These are phyloP conservation scores for Cotesia vestalis DNA, from an alignment of 1,140 invertebrate genomes.

Conservation along the genomic window DNA sequence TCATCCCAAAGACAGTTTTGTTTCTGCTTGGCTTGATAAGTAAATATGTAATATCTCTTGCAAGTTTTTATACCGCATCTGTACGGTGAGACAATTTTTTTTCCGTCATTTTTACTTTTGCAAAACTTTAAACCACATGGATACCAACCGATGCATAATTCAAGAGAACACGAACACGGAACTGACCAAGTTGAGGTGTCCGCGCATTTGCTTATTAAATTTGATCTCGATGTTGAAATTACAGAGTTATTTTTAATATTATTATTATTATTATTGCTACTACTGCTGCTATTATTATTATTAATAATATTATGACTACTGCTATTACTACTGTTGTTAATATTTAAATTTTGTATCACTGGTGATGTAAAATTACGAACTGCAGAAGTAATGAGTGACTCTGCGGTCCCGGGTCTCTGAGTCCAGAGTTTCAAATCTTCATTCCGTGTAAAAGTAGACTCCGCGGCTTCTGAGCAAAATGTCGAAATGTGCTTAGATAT, in stretches of 20 bases:
- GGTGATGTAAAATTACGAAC: slow-evolving; percentile 22
- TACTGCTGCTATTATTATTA: slow-evolving; percentile 65
- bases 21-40: slow-evolving; percentile 84
- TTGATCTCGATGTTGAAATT: slow-evolving; percentile 50
- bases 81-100: slow-evolving; percentile 73
- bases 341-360: no score
- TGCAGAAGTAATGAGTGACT: slow-evolving; percentile 64
- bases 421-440: slow-evolving; percentile 82
- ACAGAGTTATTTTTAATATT: slow-evolving; percentile 65
- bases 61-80: slow-evolving; percentile 96
- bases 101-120: slow-evolving; percentile 75
- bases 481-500: slow-evolving; percentile 79
- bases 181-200: slow-evolving; percentile 73
- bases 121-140: slow-evolving; percentile 95
- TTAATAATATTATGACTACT: no score
- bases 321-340: no score
- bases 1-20: slow-evolving; percentile 89
- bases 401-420: slow-evolving; percentile 73
- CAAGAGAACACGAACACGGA: slow-evolving; percentile 80
- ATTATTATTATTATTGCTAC: slow-evolving; percentile 41
- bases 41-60: slow-evolving; percentile 86
- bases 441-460: slow-evolving; percentile 80
- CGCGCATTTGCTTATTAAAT: slow-evolving; percentile 66
- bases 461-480: slow-evolving; percentile 79
- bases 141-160: slow-evolving; percentile 86